A percentile compares a stretch with the other conserved stretches of the same genome.
These are phyloP conservation scores for Agapornis roseicollis DNA, from an alignment of 2,113 vertebrate genomes.

Conservation along the genomic window DNA sequence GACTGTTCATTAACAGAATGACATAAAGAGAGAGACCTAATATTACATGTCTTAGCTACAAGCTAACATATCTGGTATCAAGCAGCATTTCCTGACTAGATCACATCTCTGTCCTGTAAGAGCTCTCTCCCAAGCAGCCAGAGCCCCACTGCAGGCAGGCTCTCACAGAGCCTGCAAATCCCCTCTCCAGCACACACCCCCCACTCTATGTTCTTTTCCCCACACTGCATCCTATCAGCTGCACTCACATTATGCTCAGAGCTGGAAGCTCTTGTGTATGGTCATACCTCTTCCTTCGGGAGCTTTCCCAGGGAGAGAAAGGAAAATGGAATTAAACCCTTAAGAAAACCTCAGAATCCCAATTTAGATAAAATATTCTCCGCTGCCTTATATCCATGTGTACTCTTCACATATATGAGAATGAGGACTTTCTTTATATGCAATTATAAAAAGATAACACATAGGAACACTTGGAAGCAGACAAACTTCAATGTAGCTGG, in stretches of 20 bases:
- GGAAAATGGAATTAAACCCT: neutral
- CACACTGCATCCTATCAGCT: neutral
- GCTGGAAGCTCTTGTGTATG: neutral
- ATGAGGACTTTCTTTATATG: neutral
- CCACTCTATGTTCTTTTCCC: neutral
- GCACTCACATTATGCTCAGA: neutral
- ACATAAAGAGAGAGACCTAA: neutral
- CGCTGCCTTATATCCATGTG: neutral
- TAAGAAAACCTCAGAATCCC: neutral
- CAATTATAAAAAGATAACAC: neutral
- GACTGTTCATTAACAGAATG: neutral
- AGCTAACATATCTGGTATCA: neutral
- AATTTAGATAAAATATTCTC: neutral
- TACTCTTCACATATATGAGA: neutral
- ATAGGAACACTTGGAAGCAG: neutral
- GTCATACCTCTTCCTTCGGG: neutral
- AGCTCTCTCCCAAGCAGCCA: neutral
- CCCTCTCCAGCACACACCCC: neutral
- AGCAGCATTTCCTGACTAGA: neutral
- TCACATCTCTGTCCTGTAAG: neutral
- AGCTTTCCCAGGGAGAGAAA: neutral
- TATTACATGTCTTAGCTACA: neutral
- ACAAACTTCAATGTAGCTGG: neutral
- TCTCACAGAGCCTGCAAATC: neutral
- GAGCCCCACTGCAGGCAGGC: neutral